phyloP scores from a whole-genome alignment of 1,140 invertebrate genomes.

The Orchesella cincta region DNA sequence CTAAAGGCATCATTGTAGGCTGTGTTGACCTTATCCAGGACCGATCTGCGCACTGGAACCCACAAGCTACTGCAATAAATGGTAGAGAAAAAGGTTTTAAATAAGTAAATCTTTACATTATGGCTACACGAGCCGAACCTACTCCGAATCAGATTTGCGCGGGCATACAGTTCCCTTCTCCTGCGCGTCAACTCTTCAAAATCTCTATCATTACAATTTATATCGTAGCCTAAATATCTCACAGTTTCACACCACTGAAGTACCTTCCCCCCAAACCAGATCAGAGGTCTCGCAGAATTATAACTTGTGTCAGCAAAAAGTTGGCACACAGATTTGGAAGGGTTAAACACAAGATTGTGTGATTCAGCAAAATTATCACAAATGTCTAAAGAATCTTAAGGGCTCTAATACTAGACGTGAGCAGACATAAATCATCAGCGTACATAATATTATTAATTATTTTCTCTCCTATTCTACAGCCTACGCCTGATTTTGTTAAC shows the following conservation, averaged over 20 bases:
- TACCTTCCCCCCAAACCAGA: background rate
- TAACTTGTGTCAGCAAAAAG: background rate
- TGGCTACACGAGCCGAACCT: background rate
- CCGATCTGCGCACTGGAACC: background rate
- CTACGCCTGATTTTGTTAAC: background rate
- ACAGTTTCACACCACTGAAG: background rate
- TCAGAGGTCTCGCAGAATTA: background rate
- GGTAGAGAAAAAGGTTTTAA: background rate
- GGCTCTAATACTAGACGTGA: background rate
- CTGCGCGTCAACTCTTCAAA: background rate
- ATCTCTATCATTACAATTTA: background rate
- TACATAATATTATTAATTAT: background rate
- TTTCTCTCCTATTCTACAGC: background rate
- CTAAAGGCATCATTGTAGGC: slow-evolving; percentile 17
- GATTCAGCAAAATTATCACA: background rate
- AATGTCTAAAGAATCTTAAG: background rate
- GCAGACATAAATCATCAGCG: background rate
- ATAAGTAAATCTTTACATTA: background rate
- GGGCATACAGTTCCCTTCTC: background rate
- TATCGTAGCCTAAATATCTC: background rate
- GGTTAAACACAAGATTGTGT: background rate
- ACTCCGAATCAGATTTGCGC: background rate
- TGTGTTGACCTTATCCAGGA: background rate
- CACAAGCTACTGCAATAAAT: background rate
- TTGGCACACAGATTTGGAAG: background rate